phyloP scores from a whole-genome alignment of 2,888 invertebrate species.

The Dasysyrphus albostriatus region DNA sequence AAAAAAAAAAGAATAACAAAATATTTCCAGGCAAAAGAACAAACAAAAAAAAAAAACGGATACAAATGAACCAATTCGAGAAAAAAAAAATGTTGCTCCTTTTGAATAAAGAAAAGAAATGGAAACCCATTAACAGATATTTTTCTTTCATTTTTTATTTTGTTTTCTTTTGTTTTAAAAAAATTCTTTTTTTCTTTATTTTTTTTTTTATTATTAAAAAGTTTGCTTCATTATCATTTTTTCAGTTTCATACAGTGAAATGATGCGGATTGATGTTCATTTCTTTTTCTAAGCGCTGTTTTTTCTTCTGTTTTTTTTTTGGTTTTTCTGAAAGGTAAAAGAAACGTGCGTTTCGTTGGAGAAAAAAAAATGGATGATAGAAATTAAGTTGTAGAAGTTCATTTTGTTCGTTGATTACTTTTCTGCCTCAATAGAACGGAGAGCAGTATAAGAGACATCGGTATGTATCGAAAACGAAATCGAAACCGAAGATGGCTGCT shows the following conservation, averaged over 20 bases:
- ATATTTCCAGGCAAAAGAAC: conserved; percentile 2
- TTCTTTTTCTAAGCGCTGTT: neutral
- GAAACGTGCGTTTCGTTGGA: conserved; percentile 22
- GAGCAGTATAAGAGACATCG: neutral
- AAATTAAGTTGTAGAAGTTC: conserved; percentile 66
- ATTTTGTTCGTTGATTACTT: conserved; percentile 65
- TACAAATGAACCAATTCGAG: conserved; percentile 67
- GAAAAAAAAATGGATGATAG: conserved; percentile 21
- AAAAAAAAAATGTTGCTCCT: conserved; percentile 44
- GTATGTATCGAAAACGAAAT: too few species aligned
- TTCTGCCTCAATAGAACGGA: conserved; percentile 10
- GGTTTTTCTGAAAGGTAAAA: neutral
- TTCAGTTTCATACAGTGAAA: conserved; percentile 50
- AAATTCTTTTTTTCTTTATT: neutral
- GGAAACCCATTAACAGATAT: conserved; percentile 66
- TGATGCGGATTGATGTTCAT: conserved; percentile 49
- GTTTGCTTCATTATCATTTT: conserved; percentile 71
- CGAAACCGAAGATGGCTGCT: neutral
- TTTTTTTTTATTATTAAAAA: conserved; percentile 28
- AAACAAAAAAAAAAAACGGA: conserved; percentile 18
- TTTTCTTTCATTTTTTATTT: conserved; percentile 38
- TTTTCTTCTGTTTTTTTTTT: neutral
- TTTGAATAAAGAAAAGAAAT: conserved; percentile 60
- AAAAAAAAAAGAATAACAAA: neutral
- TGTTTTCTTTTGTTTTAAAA: neutral